Conservation (phyloP, 1,140 invertebrate genomes). For the Pantala flavescens region DNA sequence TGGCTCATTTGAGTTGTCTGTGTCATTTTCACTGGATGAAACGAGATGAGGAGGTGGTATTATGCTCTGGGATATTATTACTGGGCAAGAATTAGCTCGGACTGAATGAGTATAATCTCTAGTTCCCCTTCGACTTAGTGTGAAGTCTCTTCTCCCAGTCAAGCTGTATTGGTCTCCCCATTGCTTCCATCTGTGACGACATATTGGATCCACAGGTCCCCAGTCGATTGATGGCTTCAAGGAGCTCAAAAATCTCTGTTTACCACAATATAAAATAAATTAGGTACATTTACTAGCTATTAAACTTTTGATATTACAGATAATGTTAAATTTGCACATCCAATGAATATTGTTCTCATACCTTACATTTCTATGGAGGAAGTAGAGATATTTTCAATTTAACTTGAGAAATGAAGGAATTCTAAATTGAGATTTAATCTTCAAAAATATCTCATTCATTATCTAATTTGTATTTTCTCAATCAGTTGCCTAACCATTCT, state of each 20-base stretch:
- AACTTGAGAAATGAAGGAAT: too few relatives aligned
- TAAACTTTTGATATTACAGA: slow-evolving; percentile 13
- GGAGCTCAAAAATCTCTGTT: slow-evolving; percentile 45
- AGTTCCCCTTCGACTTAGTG: slow-evolving; percentile 44
- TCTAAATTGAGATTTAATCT: too few relatives aligned
- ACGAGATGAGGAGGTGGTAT: neutral
- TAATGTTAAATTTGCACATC: too few relatives aligned
- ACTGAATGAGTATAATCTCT: slow-evolving; percentile 48
- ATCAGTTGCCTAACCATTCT: too few relatives aligned
- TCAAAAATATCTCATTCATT: too few relatives aligned
- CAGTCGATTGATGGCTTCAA: slow-evolving; percentile 46
- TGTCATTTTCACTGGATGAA: neutral
- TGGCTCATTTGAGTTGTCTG: neutral
- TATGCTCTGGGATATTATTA: neutral
- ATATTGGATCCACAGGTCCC: slow-evolving; percentile 49
- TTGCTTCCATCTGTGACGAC: slow-evolving; percentile 23
- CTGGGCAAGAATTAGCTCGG: neutral
- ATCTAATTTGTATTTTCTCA: too few relatives aligned
- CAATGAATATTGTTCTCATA: too few relatives aligned
- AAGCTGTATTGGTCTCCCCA: slow-evolving; percentile 15
- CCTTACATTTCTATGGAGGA: too few relatives aligned
- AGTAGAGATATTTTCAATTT: too few relatives aligned
- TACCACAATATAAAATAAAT: neutral
- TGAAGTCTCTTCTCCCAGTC: slow-evolving; percentile 44
- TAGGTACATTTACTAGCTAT: slow-evolving; percentile 10